Evolutionary conservation across 2,113 vertebrate species (phyloP), one percentile per base, ranked within the genome.

Genomic region (Barnardius zonarius): DNA sequence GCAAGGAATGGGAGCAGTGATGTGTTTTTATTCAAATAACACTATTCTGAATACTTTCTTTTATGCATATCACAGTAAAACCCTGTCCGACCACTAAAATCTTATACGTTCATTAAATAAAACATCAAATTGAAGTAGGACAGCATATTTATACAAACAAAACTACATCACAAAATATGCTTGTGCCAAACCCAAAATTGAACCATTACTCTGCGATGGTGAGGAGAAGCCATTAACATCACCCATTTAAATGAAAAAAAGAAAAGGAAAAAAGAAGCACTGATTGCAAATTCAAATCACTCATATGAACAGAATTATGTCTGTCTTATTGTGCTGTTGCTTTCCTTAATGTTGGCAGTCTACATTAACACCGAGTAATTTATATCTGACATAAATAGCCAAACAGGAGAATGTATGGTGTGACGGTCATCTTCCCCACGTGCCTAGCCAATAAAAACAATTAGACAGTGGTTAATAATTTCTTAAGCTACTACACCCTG

Each of bases 331-430:
- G 54, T 33, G 35, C 44, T 75, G 13, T 52, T 64, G 44, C 27
- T 59, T 74, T 83, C 16, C 37, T 77, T 59, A 49, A n/a, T 11
- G 17, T 37, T 23, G 35, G 11, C 55, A 83, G 19, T 9, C 18
- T 63, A 66, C 0, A 0, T 44, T 75, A 54, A 49, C 24, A 59
- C 22, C 2, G 5, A 73, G 43, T 19, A 69, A 74, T 54, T 69
- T 66, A 14, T 54, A 35, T 69, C 17, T 82, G 64, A 43, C 31
- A 44, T n/a, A 59, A 73, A 74, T 43, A 88, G 33, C 22, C 46
- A 25, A 10, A 63, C 25, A 31, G 13, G 28, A 73, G 33, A 31
- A 14, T 0, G 1, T 41, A 48, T 31, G 59, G 11, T 0, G 0
- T 43, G 75, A 81, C 0, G 1, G 23, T 7, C n/a, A 66, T 48